phyloP scores from a whole-genome alignment of 2,113 vertebrate species.

The Paracanthobrama guichenoti region DNA sequence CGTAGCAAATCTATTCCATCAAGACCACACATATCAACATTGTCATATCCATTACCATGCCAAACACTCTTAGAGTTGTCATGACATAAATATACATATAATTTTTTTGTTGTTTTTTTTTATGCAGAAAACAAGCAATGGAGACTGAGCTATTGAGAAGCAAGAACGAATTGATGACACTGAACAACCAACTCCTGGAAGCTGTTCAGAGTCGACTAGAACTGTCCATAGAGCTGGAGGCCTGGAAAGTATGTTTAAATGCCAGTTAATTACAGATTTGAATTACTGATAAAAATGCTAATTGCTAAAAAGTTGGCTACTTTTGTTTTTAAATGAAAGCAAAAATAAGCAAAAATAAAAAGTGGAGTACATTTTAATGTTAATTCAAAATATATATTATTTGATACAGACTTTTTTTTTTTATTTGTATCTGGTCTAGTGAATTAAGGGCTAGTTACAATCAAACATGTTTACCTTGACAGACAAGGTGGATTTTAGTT shows the following conservation, averaged over 20 bases:
- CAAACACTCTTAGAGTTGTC: too few relatives aligned
- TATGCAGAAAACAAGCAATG: slow-evolving; percentile 80
- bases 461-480: neutral
- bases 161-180: slow-evolving; percentile 74
- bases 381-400: neutral
- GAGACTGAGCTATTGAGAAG: slow-evolving; percentile 80
- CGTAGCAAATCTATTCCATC: too few relatives aligned
- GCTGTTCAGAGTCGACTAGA: slow-evolving; percentile 82
- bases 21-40: too few relatives aligned
- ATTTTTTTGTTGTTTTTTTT: neutral
- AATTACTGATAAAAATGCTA: neutral
- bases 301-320: neutral
- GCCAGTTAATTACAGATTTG: neutral
- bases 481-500: neutral
- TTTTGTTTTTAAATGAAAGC: neutral
- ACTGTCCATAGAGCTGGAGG: slow-evolving; percentile 81
- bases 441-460: neutral
- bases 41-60: too few relatives aligned
- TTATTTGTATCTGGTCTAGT: neutral
- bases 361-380: neutral
- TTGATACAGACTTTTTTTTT: neutral
- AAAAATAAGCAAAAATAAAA: neutral
- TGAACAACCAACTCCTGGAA: slow-evolving; percentile 85
- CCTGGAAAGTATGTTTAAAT: slow-evolving; percentile 81
- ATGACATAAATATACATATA: too few relatives aligned